These are phyloP conservation scores for Drosophila ambigua DNA, from an alignment of 1,140 invertebrate species.

Conservation along the genomic window DNA sequence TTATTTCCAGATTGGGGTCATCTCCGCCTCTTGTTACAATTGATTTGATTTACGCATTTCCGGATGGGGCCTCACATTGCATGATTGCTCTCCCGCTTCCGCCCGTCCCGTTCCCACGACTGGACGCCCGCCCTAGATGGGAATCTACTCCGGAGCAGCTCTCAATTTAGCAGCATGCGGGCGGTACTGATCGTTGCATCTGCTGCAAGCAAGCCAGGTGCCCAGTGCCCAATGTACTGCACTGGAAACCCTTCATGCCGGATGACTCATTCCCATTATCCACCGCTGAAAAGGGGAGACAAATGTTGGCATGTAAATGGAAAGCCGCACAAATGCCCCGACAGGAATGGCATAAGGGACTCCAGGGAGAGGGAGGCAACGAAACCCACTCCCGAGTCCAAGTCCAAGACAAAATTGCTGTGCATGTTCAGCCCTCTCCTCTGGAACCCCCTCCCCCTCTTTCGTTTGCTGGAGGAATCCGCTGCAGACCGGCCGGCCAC, in stretches of 20 bases:
- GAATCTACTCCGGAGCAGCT: constrained; percentile 6
- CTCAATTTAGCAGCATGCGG: constrained; percentile 52
- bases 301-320: constrained; percentile 78
- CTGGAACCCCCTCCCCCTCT: neutral
- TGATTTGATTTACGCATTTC: constrained; percentile 78
- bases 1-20: constrained; percentile 68
- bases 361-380: constrained; percentile 38
- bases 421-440: constrained; percentile 51
- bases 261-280: constrained; percentile 35
- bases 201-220: constrained; percentile 19
- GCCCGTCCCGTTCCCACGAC: constrained; percentile 39
- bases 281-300: constrained; percentile 47
- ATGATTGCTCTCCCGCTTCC: constrained; percentile 68
- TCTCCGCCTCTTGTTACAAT: constrained; percentile 26
- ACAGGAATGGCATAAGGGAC: constrained; percentile 41
- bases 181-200: constrained; percentile 16
- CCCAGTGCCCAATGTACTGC: constrained; percentile 3
- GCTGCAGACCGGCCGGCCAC: constrained; percentile 59
- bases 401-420: constrained; percentile 74
- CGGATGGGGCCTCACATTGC: constrained; percentile 58
- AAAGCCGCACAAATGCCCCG: constrained; percentile 77
- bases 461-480: constrained; percentile 28
- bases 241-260: constrained; percentile 5
- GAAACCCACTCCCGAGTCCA: constrained; percentile 43
- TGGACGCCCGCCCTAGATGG: constrained; percentile 55